Percentiles rank a stretch among this genome's conserved stretches.
These are phyloP conservation scores for Drosophila quadrilineata DNA, from an alignment of 1,140 invertebrate species.

Conservation along the genomic window DNA sequence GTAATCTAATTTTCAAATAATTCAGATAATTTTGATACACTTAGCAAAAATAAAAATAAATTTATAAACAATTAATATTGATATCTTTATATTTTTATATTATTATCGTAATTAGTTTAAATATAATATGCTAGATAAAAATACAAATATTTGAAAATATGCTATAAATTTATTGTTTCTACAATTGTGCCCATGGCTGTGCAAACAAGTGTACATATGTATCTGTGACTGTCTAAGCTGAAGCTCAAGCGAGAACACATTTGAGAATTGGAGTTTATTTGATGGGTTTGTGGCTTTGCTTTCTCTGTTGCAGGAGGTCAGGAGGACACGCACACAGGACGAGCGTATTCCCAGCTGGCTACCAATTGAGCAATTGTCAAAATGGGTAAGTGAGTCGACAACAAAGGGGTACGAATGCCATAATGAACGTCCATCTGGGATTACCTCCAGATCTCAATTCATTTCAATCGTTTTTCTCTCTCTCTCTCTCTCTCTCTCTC, in stretches of 20 bases:
- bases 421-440: constrained; percentile 19
- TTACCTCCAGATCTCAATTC: constrained; percentile 6
- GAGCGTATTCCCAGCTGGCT: constrained; percentile 49
- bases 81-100: no score
- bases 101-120: no score
- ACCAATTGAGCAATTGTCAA: constrained; percentile 60
- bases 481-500: background rate
- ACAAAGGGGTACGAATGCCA: background rate
- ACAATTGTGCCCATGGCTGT: no score
- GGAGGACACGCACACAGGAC: constrained; percentile 40
- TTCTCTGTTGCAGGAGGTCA: constrained; percentile 41
- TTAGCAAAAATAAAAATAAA: no score
- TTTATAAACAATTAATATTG: no score
- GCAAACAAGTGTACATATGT: no score
- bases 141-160: no score
- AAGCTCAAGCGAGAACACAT: background rate
- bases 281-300: constrained; percentile 30
- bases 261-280: constrained; percentile 27
- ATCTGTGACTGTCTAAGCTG: no score
- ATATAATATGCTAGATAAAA: no score
- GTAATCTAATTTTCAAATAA: no score
- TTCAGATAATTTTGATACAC: no score
- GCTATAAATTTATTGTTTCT: no score
- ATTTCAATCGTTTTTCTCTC: background rate
- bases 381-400: constrained; percentile 60